These are phyloP conservation scores for Rhagonycha fulva DNA, from an alignment of 2,888 invertebrate species.

Conservation along the genomic window DNA sequence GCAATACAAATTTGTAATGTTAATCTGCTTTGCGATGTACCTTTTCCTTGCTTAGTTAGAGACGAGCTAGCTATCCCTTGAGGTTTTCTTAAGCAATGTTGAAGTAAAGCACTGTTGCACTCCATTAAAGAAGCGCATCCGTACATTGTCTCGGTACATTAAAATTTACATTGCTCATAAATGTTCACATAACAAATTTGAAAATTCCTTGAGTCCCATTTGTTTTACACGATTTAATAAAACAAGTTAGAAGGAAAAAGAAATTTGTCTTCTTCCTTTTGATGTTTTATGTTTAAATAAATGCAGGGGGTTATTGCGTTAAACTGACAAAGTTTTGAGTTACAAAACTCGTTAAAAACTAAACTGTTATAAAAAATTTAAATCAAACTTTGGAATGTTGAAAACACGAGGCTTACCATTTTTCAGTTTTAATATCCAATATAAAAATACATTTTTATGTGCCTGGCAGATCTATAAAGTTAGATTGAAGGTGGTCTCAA, in stretches of 20 bases:
- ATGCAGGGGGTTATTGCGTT: not conserved
- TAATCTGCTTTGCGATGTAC: slow-evolving; percentile 15
- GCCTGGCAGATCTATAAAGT: slow-evolving; percentile 22
- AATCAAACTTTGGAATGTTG: not conserved
- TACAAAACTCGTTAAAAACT: not conserved
- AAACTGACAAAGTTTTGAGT: not conserved
- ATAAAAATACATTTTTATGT: slow-evolving; percentile 29
- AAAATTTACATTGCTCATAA: not conserved
- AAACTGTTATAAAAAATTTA: not conserved
- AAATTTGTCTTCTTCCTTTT: not conserved
- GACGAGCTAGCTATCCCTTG: slow-evolving; percentile 6
- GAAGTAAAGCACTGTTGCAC: slow-evolving; percentile 20
- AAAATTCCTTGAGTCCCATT: not conserved
- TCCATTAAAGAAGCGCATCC: slow-evolving; percentile 20
- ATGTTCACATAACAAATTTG: not conserved
- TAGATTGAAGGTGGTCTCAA: slow-evolving; percentile 23
- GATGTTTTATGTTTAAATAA: not conserved
- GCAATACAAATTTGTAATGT: slow-evolving; percentile 9
- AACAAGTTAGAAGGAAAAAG: not conserved
- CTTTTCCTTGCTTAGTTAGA: slow-evolving; percentile 6
- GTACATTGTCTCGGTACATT: not conserved
- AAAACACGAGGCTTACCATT: slow-evolving; percentile 17
- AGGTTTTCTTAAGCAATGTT: slow-evolving; percentile 15
- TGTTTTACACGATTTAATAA: not conserved
- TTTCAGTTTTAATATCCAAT: slow-evolving; percentile 26